Conservation (phyloP, 1,140 invertebrate genomes). For the Drosophila kepulauana region DNA sequence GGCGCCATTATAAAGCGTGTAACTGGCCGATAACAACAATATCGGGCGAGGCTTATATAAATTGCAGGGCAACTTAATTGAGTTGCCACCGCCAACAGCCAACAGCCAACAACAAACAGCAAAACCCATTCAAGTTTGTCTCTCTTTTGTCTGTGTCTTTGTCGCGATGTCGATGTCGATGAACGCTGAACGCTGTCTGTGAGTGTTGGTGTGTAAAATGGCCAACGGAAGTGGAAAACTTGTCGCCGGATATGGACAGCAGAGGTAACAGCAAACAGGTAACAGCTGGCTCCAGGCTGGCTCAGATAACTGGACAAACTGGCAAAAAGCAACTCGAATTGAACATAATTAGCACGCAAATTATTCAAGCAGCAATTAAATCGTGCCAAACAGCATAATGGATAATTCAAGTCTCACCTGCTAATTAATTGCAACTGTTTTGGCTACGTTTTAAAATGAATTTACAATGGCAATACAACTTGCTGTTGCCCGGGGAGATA, state of each 20-base stretch:
- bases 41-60: constrained; percentile 67
- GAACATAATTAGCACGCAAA: constrained; percentile 61
- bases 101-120: constrained; percentile 22
- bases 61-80: constrained; percentile 59
- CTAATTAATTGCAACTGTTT: constrained; percentile 57
- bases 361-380: constrained; percentile 60
- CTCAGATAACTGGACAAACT: neutral
- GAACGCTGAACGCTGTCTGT: neutral
- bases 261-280: constrained; percentile 37
- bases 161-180: neutral
- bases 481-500: neutral
- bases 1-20: constrained; percentile 55
- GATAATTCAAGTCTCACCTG: constrained; percentile 60
- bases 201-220: constrained; percentile 40
- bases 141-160: neutral
- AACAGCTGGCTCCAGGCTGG: constrained; percentile 21
- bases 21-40: constrained; percentile 69
- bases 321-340: constrained; percentile 26
- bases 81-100: constrained; percentile 29
- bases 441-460: constrained; percentile 9
- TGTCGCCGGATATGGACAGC: constrained; percentile 54
- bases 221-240: constrained; percentile 57
- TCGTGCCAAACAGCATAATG: constrained; percentile 39
- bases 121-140: constrained; percentile 26
- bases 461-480: constrained; percentile 23